A percentile compares a stretch with the other conserved stretches of the same genome.
These are phyloP conservation scores for Ips nitidus DNA, from an alignment of 1,140 invertebrate genomes.

Conservation along the genomic window DNA sequence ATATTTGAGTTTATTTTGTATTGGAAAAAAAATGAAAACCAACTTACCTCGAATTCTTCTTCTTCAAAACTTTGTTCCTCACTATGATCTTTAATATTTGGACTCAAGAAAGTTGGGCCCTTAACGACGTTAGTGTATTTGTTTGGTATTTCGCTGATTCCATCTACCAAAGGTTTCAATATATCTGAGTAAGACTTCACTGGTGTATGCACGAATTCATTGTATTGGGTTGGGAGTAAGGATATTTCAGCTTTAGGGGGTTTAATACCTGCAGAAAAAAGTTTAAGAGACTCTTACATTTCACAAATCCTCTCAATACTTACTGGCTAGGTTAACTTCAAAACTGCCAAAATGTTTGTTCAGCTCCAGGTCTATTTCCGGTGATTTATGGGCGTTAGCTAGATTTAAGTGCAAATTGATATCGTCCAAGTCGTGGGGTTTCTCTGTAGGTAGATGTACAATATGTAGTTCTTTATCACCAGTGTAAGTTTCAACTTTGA, in stretches of 20 bases:
- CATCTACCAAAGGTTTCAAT: not conserved
- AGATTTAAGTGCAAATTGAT: constrained; percentile 16
- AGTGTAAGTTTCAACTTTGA: not conserved
- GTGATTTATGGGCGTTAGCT: constrained; percentile 15
- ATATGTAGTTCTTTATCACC: constrained; percentile 30
- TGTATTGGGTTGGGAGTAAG: not conserved
- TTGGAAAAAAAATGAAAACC: no score
- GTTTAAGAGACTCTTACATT: not conserved
- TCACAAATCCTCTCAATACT: constrained; percentile 10
- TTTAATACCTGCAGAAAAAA: constrained; percentile 17
- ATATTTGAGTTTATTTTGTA: no score
- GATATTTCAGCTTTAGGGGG: constrained; percentile 12
- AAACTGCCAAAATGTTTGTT: constrained; percentile 30
- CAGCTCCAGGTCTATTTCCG: constrained; percentile 23
- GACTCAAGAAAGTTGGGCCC: no score
- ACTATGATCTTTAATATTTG: no score
- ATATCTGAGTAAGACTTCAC: not conserved
- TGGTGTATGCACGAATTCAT: no score
- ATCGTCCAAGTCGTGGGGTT: constrained; percentile 21
- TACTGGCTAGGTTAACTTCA: constrained; percentile 29
- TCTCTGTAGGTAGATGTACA: constrained; percentile 24
- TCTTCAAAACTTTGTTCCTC: no score
- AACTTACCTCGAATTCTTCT: no score
- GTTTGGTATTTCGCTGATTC: no score
- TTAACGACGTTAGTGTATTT: no score